Base-by-base conservation (phyloP, 1,140 invertebrate genomes). In the Zophobas atratus region DNA sequence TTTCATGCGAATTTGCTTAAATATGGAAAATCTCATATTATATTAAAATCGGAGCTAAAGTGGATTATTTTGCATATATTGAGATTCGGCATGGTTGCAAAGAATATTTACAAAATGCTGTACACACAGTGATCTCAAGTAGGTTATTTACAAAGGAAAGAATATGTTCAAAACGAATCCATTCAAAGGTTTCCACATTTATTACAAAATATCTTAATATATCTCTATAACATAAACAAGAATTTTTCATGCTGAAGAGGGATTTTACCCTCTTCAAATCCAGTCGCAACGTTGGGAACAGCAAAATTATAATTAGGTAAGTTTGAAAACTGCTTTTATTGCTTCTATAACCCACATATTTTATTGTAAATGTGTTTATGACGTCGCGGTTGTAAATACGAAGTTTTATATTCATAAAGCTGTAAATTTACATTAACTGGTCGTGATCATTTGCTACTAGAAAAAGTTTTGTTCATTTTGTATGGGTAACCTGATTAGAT, bases 341-440 rank as follows among this genome's bases (percentile, higher is more conserved):
- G 6, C 35, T n/a, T 38, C 35, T n/a, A 60, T 60, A 60, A 60
- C 35, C 38, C 56, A 60, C 38, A 2, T 38, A 38, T 38, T 38
- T 60, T 60, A 60, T 60, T 36, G 56, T 60, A 35, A 60, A 60
- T 60, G 34, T 60, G 49, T 53, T 53, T 53, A 53, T 53, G 49
- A 20, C 49, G 20, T 20, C 20, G 2, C 49, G 20, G 49, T n/a
- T 53, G 20, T 53, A 53, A 53, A 53, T 53, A 0, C 20, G 20
- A 53, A 4, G 20, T 53, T 53, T 53, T 53, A 53, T 0, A 53
- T 8, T 8, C 5, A 2, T 2, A 53, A 53, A 53, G 4, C 49
- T 53, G 20, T 53, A 53, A 53, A 53, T 20, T 20, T 20, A 20
- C 20, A 20, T 20, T 20, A 20, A 20, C 20, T 20, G 20, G 20